phyloP scores from a whole-genome alignment of 2,797 vertebrate species.

The Pelodytes ibericus region DNA sequence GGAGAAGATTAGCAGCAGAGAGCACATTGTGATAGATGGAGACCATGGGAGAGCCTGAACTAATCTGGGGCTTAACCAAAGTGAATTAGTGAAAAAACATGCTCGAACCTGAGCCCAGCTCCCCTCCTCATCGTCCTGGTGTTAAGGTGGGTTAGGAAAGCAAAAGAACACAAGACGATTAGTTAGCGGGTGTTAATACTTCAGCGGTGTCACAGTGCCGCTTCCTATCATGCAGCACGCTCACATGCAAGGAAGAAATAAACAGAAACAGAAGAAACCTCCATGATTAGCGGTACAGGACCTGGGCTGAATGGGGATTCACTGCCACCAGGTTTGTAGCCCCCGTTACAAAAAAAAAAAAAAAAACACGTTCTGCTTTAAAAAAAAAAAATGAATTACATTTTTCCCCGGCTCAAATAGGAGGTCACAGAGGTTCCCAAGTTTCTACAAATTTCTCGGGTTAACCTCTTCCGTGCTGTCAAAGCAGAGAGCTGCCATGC shows the following conservation, averaged over 20 bases:
- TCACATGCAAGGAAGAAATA: constrained; percentile 37
- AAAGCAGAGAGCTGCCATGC: no score
- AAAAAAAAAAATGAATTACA: no score
- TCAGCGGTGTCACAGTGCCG: constrained; percentile 14
- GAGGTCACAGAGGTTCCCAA: constrained; percentile 12
- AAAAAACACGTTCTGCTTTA: no score
- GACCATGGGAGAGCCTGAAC: background rate
- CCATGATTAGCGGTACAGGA: background rate
- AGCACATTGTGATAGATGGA: background rate
- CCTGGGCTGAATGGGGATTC: background rate
- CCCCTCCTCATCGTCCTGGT: constrained; percentile 97
- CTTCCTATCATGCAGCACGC: constrained; percentile 43
- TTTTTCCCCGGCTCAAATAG: background rate
- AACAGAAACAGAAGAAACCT: constrained; percentile 26
- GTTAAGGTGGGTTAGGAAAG: constrained; percentile 89
- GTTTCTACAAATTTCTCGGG: constrained; percentile 31
- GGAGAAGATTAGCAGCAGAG: background rate
- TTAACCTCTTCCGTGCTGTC: constrained; percentile 16
- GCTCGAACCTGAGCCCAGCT: constrained; percentile 99
- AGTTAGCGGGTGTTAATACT: constrained; percentile 68
- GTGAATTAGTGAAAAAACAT: constrained; percentile 61
- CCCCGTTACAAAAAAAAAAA: background rate
- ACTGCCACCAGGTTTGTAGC: no score
- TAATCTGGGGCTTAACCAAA: background rate
- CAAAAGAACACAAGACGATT: constrained; percentile 82